Evolutionary conservation across 2,888 invertebrate genomes (phyloP), one percentile per base, ranked within the genome.

Genomic region (Calephelis perditalis): DNA sequence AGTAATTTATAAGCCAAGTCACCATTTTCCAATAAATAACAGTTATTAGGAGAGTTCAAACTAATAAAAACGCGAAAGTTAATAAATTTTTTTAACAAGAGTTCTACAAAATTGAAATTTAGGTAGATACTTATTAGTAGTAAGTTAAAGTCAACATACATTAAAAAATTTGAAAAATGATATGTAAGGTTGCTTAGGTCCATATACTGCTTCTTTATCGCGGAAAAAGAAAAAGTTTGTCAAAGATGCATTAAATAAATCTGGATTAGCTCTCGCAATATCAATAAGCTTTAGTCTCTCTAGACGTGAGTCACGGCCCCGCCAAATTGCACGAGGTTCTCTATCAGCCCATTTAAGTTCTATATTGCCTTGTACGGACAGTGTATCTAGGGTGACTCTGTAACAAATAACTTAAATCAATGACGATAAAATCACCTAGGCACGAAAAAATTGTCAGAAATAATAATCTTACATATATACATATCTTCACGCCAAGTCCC

Each of bases 181-280:
- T 65, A 97, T 92, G 73, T 96, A 95, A 15, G 94, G 94, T 66
- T 93, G 93, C 76, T 95, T 95, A 11, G 98, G 97, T 1, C 98
- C 98, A 89, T 98, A 98, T 74, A 94, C 91, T 26, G 94, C 89
- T 77, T 96, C 95, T 81, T 96, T 93, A 71, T 98, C 94, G 67
- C 94, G 93, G 77, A 96, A 99, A 90, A 99, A 99, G 84, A 99
- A 99, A 84, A 98, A 98, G 79, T 98, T 97, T 0, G 99, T 99
- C 36, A 99, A 92, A 0, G 97, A 97, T 10, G 94, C 98, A 86
- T 99, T 98, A 64, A 98, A 93, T 5, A 98, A 81, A 59, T 97
- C 93, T 0, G 97, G 95, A 67, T 89, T 73, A 3, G 74, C 75
- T 66, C 94, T 92, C 0, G 96, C 93, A 68, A 98, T 92, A 60